Conservation (phyloP, 2,888 invertebrate species). For the Oegoconia quadripuncta region DNA sequence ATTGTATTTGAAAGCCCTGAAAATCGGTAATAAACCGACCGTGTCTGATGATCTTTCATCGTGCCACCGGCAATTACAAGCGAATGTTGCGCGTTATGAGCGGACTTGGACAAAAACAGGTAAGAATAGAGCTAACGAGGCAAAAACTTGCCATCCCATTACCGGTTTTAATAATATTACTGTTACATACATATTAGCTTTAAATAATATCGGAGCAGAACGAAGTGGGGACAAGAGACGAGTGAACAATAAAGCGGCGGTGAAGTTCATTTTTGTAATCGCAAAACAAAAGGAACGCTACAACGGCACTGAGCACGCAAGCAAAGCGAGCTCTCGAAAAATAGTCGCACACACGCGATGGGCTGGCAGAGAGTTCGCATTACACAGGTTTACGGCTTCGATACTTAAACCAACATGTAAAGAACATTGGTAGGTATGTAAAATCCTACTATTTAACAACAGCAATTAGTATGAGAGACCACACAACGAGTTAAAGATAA, state of each 20-base stretch:
- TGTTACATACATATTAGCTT: slow-evolving; percentile 40
- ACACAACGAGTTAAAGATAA: no score
- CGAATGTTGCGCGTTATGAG: slow-evolving; percentile 34
- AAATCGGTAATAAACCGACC: slow-evolving; percentile 32
- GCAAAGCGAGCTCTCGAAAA: slow-evolving; percentile 53
- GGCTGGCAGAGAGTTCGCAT: slow-evolving; percentile 9
- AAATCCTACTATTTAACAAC: no score
- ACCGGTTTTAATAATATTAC: slow-evolving; percentile 47
- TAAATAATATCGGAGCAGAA: slow-evolving; percentile 41
- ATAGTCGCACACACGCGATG: slow-evolving; percentile 49
- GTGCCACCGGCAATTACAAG: slow-evolving; percentile 38
- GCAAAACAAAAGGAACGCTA: slow-evolving; percentile 62
- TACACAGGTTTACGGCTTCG: no score
- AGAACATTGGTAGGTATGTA: no score
- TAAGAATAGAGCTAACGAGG: slow-evolving; percentile 53
- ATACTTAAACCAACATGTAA: no score
- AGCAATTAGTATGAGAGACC: no score
- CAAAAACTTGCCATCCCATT: slow-evolving; percentile 44
- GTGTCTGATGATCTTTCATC: slow-evolving; percentile 34
- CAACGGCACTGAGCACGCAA: slow-evolving; percentile 63
- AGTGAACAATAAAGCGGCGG: slow-evolving; percentile 61
- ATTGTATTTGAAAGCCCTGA: slow-evolving; percentile 28
- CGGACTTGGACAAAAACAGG: slow-evolving; percentile 37
- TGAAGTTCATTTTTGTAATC: slow-evolving; percentile 61
- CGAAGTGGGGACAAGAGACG: slow-evolving; percentile 40